These are phyloP conservation scores for Notothenia rossii DNA, from an alignment of 2,113 vertebrate genomes.

Conservation along the genomic window DNA sequence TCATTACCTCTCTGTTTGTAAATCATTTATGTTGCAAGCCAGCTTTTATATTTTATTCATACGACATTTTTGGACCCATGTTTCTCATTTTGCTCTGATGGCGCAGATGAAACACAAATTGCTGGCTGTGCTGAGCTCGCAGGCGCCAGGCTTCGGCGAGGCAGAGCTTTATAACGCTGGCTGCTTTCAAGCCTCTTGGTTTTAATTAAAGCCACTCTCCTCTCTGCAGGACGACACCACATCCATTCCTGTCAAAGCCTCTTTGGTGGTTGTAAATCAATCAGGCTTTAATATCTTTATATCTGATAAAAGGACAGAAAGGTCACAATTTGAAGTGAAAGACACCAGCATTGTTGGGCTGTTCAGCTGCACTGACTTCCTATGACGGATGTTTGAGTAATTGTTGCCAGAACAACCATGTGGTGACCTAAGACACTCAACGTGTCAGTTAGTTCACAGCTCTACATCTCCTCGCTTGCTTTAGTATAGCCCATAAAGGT, in stretches of 20 bases:
- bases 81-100: conserved; percentile 67
- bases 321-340: neutral
- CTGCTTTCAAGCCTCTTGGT: conserved; percentile 71
- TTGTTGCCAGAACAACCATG: conserved; percentile 18
- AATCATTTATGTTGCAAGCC: conserved; percentile 14
- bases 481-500: conserved; percentile 18
- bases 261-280: conserved; percentile 45
- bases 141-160: conserved; percentile 69
- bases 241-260: conserved; percentile 37
- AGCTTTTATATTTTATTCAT: conserved; percentile 51
- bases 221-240: conserved; percentile 42
- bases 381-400: conserved; percentile 21
- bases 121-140: conserved; percentile 66
- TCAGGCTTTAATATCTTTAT: conserved; percentile 20
- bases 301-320: conserved; percentile 8
- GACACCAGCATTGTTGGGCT: neutral
- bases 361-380: neutral
- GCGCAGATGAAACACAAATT: conserved; percentile 77
- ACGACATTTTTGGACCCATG: conserved; percentile 54
- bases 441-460: conserved; percentile 45
- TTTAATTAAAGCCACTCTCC: conserved; percentile 71
- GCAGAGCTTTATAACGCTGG: conserved; percentile 67
- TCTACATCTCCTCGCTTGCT: conserved; percentile 8
- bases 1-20: conserved; percentile 34
- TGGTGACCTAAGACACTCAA: conserved; percentile 18